phyloP scores from a whole-genome alignment of 64 coral and sea anemone species.

The Montipora sp. region DNA sequence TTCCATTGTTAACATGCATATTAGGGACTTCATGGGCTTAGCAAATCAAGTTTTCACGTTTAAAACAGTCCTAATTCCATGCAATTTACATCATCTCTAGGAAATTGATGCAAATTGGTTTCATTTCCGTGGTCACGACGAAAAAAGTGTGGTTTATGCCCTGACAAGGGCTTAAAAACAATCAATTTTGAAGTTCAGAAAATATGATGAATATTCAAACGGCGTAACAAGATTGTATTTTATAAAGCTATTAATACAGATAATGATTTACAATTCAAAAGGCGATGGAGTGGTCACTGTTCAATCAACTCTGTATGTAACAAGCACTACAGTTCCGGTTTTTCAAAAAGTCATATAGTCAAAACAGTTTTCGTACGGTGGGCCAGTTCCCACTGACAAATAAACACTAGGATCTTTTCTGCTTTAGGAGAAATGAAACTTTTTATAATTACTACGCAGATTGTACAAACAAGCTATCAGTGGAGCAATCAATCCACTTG shows the following conservation, averaged over 20 bases:
- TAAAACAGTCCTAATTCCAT: not conserved
- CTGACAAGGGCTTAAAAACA: not conserved
- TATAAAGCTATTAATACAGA: slow-evolving; percentile 1
- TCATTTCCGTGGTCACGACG: not conserved
- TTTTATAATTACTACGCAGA: not conserved
- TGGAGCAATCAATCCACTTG: not conserved
- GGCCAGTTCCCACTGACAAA: not conserved
- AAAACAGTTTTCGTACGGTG: not conserved
- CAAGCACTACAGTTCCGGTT: not conserved
- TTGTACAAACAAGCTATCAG: slow-evolving; percentile 22
- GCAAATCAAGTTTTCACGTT: not conserved
- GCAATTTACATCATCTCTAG: not conserved
- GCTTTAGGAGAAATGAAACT: slow-evolving; percentile 38
- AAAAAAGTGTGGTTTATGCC: not conserved
- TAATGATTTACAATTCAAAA: slow-evolving; percentile 7
- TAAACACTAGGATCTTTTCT: not conserved
- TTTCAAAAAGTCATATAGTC: not conserved
- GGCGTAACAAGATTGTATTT: not conserved
- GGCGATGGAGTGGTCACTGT: not conserved
- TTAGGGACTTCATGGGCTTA: not conserved
- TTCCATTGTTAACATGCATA: slow-evolving; percentile 33
- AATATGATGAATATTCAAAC: slow-evolving; percentile 31
- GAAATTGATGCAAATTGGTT: not conserved
- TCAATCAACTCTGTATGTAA: not conserved
- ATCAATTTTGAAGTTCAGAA: not conserved